phyloP scores from a whole-genome alignment of 2,888 invertebrate species.

The Hecatera dysodea region DNA sequence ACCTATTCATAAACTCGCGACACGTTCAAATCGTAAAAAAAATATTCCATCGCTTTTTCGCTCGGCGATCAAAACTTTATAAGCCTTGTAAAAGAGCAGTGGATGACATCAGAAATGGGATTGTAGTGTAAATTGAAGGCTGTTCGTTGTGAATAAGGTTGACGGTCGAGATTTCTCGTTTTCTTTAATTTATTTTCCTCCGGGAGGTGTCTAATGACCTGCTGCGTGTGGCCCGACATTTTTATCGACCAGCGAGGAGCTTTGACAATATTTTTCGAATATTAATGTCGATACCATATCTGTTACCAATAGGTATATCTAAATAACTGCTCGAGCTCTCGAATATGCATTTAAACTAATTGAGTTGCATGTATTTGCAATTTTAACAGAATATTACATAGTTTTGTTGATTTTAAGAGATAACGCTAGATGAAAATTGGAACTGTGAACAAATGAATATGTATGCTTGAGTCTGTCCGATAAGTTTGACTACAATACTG shows the following conservation, averaged over 20 bases:
- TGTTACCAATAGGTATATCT: slow-evolving; percentile 76
- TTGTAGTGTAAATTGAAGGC: slow-evolving; percentile 66
- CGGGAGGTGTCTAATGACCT: slow-evolving; percentile 90
- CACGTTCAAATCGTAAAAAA: slow-evolving; percentile 42
- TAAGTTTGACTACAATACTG: slow-evolving; percentile 50
- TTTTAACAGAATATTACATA: slow-evolving; percentile 60
- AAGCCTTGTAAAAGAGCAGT: slow-evolving; percentile 56
- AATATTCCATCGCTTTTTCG: slow-evolving; percentile 67
- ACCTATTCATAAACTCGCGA: slow-evolving; percentile 68
- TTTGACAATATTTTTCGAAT: slow-evolving; percentile 89
- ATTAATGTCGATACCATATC: slow-evolving; percentile 84
- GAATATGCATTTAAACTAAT: slow-evolving; percentile 71
- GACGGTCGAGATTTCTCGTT: slow-evolving; percentile 88
- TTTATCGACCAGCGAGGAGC: slow-evolving; percentile 87
- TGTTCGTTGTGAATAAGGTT: slow-evolving; percentile 79
- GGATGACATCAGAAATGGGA: slow-evolving; percentile 51
- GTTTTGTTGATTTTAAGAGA: slow-evolving; percentile 59
- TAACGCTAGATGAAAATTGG: slow-evolving; percentile 61
- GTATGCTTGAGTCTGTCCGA: slow-evolving; percentile 51
- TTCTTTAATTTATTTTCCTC: slow-evolving; percentile 90
- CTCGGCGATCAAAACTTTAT: not conserved
- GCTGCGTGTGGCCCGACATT: slow-evolving; percentile 90
- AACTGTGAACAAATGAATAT: slow-evolving; percentile 64
- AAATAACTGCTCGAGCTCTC: slow-evolving; percentile 68
- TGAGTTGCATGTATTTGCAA: slow-evolving; percentile 73